Evolutionary conservation across 1,140 invertebrate species (phyloP).

Genomic region (Hirudo medicinalis): DNA sequence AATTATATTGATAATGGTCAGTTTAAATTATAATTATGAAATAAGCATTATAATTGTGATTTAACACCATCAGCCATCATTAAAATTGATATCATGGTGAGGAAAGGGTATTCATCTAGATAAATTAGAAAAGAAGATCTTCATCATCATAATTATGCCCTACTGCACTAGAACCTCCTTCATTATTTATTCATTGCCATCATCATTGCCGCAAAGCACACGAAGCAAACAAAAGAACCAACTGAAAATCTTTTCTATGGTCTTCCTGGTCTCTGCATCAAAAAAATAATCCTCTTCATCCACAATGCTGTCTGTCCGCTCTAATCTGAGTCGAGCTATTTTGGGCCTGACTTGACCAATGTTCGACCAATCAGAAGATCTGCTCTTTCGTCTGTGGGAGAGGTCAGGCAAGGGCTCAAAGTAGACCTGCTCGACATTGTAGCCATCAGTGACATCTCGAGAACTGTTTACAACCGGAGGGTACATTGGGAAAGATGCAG

Average conservation of each 20-base stretch:
- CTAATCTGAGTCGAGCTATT: conserved; percentile 12
- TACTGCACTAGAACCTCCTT: too few relatives aligned
- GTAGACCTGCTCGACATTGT: conserved; percentile 25
- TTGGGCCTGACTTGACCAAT: conserved; percentile 2
- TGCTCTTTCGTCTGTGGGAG: conserved; percentile 19
- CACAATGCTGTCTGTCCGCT: conserved; percentile 11
- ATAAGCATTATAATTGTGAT: neutral
- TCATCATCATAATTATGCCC: too few relatives aligned
- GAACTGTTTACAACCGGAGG: conserved; percentile 22
- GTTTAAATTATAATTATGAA: neutral
- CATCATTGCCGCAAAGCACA: neutral
- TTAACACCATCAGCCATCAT: too few relatives aligned
- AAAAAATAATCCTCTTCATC: conserved; percentile 27
- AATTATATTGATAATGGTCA: neutral
- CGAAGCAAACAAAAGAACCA: conserved; percentile 24
- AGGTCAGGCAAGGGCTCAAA: conserved; percentile 37
- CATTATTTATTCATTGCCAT: neutral
- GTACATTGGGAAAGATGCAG: conserved; percentile 24
- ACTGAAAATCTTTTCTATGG: conserved; percentile 40
- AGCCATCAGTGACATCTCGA: neutral
- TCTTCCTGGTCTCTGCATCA: conserved; percentile 23
- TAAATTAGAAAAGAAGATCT: too few relatives aligned
- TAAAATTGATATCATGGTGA: too few relatives aligned
- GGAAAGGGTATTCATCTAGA: too few relatives aligned
- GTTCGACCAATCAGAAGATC: neutral